Conservation (phyloP, 2,888 invertebrate genomes). For the Gonocerus acuteangulatus region DNA sequence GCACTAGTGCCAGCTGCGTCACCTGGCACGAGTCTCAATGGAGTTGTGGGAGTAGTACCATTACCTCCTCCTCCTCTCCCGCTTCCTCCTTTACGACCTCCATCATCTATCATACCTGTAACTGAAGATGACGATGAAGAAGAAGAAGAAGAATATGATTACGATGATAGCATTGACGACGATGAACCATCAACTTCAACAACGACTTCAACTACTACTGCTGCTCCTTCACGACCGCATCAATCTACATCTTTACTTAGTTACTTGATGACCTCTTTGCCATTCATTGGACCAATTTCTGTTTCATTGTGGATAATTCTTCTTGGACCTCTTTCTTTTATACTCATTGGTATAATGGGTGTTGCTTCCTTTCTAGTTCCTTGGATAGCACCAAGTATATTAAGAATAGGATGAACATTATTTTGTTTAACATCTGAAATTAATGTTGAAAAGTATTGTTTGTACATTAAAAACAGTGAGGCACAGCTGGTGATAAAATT, state of each 20-base stretch:
- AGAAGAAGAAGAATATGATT: slow-evolving; percentile 2
- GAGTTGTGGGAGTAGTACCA: slow-evolving; percentile 13
- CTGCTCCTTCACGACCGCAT: slow-evolving; percentile 6
- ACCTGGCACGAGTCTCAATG: slow-evolving; percentile 8
- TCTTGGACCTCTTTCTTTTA: slow-evolving; percentile 55
- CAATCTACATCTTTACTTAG: slow-evolving; percentile 40
- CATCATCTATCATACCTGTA: background rate
- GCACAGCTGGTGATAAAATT: no score
- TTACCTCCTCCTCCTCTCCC: slow-evolving; percentile 2
- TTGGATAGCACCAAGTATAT: slow-evolving; percentile 53
- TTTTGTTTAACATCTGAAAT: no score
- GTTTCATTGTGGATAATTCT: slow-evolving; percentile 53
- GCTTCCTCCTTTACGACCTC: background rate
- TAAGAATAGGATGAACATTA: slow-evolving; percentile 30
- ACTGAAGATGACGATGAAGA: slow-evolving; percentile 2
- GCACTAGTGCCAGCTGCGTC: background rate
- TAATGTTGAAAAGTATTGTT: no score
- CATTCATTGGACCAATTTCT: slow-evolving; percentile 53
- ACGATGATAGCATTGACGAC: slow-evolving; percentile 24
- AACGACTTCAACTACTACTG: slow-evolving; percentile 16
- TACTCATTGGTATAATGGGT: slow-evolving; percentile 56
- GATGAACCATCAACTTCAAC: background rate
- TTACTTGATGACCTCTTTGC: slow-evolving; percentile 50
- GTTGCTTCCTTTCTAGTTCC: slow-evolving; percentile 56
- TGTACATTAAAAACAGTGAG: no score